Evolutionary conservation across 2,113 vertebrate genomes (phyloP).

Genomic region (Rhizomys pruinosus): DNA sequence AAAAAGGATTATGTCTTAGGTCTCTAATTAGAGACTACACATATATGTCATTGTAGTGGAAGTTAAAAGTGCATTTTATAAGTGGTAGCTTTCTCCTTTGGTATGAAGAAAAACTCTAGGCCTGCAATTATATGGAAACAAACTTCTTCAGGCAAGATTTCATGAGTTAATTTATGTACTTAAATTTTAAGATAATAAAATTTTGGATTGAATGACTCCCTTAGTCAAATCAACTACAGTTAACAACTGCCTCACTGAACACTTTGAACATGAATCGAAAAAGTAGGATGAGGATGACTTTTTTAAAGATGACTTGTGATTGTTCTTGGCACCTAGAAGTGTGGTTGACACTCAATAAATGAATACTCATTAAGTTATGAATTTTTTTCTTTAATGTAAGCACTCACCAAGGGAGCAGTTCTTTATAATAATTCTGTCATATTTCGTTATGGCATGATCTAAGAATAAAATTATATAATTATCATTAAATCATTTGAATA

Average conservation of each 20-base stretch:
- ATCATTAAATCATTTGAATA: not conserved
- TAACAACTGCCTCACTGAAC: not conserved
- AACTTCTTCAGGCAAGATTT: not conserved
- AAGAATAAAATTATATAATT: constrained; percentile 2
- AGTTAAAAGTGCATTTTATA: constrained; percentile 34
- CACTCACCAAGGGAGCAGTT: not conserved
- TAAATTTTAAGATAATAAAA: not conserved
- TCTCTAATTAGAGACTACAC: constrained; percentile 22
- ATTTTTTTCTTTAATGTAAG: not conserved
- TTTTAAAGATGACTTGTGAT: not conserved
- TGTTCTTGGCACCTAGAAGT: not conserved
- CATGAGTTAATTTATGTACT: not conserved
- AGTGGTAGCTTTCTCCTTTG: constrained; percentile 35
- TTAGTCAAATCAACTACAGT: not conserved
- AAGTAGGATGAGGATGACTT: not conserved
- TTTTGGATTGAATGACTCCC: not conserved
- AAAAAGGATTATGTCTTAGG: constrained; percentile 48
- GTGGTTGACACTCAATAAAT: not conserved
- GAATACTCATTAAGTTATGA: not conserved
- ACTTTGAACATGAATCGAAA: constrained; percentile 43
- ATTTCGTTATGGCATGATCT: not conserved
- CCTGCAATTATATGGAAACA: not conserved
- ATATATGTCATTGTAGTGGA: not conserved
- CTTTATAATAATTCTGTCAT: not conserved
- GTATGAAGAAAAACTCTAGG: not conserved